Conservation (phyloP, 2,113 vertebrate genomes). For the Aleadryas rufinucha region DNA sequence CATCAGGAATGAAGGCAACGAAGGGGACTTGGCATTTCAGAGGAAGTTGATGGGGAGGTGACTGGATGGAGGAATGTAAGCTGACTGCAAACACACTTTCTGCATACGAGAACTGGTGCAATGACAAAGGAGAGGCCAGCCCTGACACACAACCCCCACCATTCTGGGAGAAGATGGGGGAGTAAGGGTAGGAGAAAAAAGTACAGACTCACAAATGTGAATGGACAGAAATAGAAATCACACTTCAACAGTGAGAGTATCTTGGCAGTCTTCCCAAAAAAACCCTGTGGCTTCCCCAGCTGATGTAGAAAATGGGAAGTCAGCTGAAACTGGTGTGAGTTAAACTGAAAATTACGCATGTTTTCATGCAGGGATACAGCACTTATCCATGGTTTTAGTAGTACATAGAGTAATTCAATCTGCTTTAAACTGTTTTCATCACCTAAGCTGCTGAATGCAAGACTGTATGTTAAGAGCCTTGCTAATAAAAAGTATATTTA, state of each 20-base stretch:
- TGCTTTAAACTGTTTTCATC: neutral
- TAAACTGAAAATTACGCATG: neutral
- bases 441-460: neutral
- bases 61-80: neutral
- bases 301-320: neutral
- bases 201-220: neutral
- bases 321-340: neutral
- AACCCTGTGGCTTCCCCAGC: neutral
- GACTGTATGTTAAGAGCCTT: slow-evolving; percentile 10
- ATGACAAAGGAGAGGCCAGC: neutral
- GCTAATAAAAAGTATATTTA: slow-evolving; percentile 35
- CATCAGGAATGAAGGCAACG: neutral
- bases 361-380: neutral
- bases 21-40: neutral
- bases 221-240: neutral
- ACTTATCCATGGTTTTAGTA: neutral
- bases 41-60: neutral
- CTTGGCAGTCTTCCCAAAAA: neutral
- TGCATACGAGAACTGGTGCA: neutral
- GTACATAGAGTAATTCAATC: neutral
- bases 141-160: neutral
- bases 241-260: neutral
- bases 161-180: neutral
- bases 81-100: neutral
- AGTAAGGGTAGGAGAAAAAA: neutral